These are phyloP conservation scores for Danio jaintianensis DNA, from an alignment of 2,797 vertebrate genomes.

Conservation along the genomic window DNA sequence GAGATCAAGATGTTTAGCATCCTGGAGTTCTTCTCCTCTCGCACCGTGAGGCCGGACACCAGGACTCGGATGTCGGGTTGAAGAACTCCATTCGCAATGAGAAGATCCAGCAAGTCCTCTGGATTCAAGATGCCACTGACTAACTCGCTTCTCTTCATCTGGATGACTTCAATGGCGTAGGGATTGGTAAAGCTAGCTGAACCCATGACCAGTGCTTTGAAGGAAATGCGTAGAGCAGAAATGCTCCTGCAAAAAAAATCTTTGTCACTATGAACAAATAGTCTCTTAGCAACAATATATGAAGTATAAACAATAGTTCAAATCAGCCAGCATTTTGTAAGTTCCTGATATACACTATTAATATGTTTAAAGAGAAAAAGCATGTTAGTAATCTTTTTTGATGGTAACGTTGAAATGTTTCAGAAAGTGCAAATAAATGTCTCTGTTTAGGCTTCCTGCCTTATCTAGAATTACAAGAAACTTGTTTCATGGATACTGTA, in stretches of 20 bases:
- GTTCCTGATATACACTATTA: not conserved
- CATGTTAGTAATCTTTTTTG: not conserved
- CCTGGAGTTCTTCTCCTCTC: conserved; percentile 76
- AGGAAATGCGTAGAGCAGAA: conserved; percentile 15
- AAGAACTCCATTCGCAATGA: conserved; percentile 76
- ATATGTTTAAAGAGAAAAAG: not conserved
- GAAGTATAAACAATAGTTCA: conserved; percentile 45
- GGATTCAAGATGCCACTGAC: conserved; percentile 76
- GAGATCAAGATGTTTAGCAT: conserved; percentile 80
- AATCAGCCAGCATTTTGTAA: not conserved
- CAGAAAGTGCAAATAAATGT: not conserved
- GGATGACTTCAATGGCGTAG: conserved; percentile 78
- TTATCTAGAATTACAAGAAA: conserved; percentile 56
- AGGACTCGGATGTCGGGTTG: conserved; percentile 75
- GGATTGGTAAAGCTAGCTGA: conserved; percentile 74
- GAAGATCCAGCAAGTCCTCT: conserved; percentile 76
- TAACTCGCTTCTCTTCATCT: conserved; percentile 76
- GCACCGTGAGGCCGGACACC: conserved; percentile 74
- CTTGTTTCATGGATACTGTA: conserved; percentile 70
- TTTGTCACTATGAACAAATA: conserved; percentile 58
- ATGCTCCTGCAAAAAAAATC: not conserved
- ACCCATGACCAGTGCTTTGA: conserved; percentile 40
- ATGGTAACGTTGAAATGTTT: not conserved
- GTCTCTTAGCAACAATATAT: conserved; percentile 68
- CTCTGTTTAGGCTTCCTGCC: not conserved